Percentiles rank a stretch among this genome's conserved stretches.
Conservation (phyloP, 2,797 vertebrate genomes). For the Dendrocincla fuliginosa region DNA sequence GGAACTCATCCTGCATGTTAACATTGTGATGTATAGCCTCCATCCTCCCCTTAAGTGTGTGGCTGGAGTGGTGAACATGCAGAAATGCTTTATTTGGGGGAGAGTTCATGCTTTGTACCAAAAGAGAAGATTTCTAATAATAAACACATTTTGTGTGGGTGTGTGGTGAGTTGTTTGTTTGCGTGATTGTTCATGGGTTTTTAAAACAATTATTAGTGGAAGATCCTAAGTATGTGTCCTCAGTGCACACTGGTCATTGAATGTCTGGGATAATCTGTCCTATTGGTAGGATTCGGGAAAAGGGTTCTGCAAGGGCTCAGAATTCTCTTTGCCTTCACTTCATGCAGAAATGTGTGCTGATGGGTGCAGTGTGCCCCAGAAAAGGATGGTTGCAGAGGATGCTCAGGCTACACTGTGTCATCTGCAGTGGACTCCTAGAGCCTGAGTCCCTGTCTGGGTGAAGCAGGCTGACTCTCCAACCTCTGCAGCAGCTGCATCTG, state of each 20-base stretch:
- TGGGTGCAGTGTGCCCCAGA: background rate
- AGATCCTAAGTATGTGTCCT: background rate
- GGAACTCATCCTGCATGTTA: background rate
- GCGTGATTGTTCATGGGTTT: background rate
- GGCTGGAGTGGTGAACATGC: constrained; percentile 34
- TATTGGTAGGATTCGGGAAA: background rate
- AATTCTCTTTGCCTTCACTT: background rate
- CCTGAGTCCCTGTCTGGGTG: background rate
- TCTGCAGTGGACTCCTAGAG: background rate
- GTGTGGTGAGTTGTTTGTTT: constrained; percentile 53
- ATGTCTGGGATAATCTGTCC: background rate
- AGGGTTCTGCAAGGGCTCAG: background rate
- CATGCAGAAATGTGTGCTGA: background rate
- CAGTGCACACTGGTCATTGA: background rate
- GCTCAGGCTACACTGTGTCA: background rate
- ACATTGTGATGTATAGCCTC: constrained; percentile 41
- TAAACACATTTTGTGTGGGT: constrained; percentile 56
- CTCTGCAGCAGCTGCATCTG: background rate
- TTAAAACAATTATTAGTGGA: constrained; percentile 5
- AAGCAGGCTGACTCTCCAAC: background rate
- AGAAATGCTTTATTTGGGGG: constrained; percentile 17
- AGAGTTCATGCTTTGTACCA: background rate
- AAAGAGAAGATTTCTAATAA: constrained; percentile 52
- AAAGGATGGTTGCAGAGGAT: background rate
- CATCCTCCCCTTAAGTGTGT: background rate